Evolutionary conservation across 2,797 vertebrate species (phyloP), one percentile per base, ranked within the genome.

Genomic region (Melopsittacus undulatus): DNA sequence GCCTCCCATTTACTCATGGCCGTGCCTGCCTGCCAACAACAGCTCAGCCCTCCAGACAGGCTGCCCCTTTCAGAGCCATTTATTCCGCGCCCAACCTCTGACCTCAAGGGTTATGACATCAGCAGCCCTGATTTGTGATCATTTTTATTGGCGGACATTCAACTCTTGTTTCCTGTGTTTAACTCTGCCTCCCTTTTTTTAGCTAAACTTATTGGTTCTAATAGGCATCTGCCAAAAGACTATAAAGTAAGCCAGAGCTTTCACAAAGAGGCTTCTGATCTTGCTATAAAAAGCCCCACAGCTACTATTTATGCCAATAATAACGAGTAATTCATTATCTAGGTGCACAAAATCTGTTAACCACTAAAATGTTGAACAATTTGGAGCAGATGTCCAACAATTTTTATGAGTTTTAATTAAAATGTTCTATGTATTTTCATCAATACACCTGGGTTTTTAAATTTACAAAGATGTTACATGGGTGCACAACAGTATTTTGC

Each of bases 101-200:
- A 98, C 98, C 98, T 81, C 90, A 67, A 93, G 97, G 98, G 98
- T 97, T 98, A 96, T 97, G 98, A 98, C 98, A 98, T 98, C 98
- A 98, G 98, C 98, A 98, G 98, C 97, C 97, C 97, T 95, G 97
- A 97, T 97, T 96, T 97, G 98, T 97, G 98, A 98, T 98, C 98
- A 97, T 98, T 98, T 98, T 98, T 97, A 98, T 98, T 97, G 98
- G 98, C 98, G 93, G 97, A 97, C 97, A 98, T 98, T 98, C 97
- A 94, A 84, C 94, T 97, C 98, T 98, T 97, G 98, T 98, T 98
- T 98, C 98, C 97, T 97, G 98, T 96, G 98, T 98, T 97, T 97
- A 97, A 97, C 97, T 97, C 97, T 91, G 96, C 94, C 96, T 97
- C 96, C 96, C 83, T 95, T 94, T 96, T 94, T 80, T 94, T 94